phyloP scores from a whole-genome alignment of 2,888 invertebrate species.

The Lingula anatina region DNA sequence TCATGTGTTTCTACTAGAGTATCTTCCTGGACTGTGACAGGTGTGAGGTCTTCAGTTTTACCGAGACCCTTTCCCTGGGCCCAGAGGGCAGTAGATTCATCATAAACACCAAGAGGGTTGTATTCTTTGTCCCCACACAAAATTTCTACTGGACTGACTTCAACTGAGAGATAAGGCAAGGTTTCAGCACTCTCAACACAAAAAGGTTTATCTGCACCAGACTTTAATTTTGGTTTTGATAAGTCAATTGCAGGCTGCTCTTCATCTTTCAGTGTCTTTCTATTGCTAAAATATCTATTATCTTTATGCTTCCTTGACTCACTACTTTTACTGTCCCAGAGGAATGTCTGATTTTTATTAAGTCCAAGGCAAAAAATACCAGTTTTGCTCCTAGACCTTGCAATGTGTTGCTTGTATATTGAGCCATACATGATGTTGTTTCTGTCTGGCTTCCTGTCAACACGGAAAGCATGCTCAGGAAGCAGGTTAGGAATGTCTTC shows the following conservation, averaged over 20 bases:
- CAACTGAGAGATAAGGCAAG: neutral
- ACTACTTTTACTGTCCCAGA: slow-evolving; percentile 4
- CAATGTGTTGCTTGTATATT: slow-evolving; percentile 40
- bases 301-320: slow-evolving; percentile 11
- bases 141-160: neutral
- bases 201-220: neutral
- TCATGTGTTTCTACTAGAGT: slow-evolving; percentile 6
- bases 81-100: slow-evolving; percentile 32
- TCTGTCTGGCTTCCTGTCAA: slow-evolving; percentile 40
- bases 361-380: slow-evolving; percentile 17
- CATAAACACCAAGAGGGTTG: slow-evolving; percentile 24
- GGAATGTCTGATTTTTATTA: slow-evolving; percentile 2
- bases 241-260: too few relatives aligned
- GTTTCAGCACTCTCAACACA: neutral
- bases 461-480: slow-evolving; percentile 34
- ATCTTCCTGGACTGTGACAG: neutral
- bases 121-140: neutral
- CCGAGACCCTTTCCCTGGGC: slow-evolving; percentile 26
- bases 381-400: slow-evolving; percentile 26
- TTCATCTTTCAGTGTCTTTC: slow-evolving; percentile 7
- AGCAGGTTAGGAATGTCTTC: slow-evolving; percentile 32
- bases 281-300: slow-evolving; percentile 27
- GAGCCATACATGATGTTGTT: slow-evolving; percentile 43
- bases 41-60: neutral
- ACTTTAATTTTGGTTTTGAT: neutral